Base-by-base conservation (phyloP, 2,888 invertebrate species). In the Sesia apiformis region DNA sequence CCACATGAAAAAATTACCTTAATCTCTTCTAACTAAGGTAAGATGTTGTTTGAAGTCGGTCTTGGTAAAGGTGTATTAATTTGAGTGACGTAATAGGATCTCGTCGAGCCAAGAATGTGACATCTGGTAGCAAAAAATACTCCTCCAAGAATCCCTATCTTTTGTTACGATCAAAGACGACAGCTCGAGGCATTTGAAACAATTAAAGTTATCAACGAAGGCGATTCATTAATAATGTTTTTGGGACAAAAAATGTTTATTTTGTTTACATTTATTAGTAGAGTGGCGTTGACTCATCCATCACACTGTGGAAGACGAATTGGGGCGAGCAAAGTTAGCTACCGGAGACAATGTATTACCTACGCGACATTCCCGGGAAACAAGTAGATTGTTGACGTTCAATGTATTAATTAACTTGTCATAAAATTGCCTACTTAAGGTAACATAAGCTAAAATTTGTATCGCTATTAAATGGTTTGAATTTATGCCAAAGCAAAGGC, bases 221-320 rank as follows among this genome's bases (percentile, higher is more conserved):
- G 61, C 64, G 66, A 72, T 78, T 82, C 81, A 83, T 87, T 84
- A 81, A 81, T 85, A 81, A 81, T 67, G 64, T 76, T 78, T 76
- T 73, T 62, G 69, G 67, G 60, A 67, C 69, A 78, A 79, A 81
- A 85, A 85, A 78, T 70, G 67, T 73, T 72, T 78, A 78, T 80
- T 85, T 86, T 88, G 88, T 88, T 88, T 87, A 88, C 85, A 80
- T 88, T 86, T 86, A 86, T 87, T 82, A 85, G 81, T 80, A 72
- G 73, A 84, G 82, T 80, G 82, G 76, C 68, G 79, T 72, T 66
- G 72, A 67, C 67, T 74, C 85, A 88, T 88, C 85, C 78, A 88
- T 88, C 87, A 86, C 76, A 70, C 53, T 60, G 70, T 66, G 65
- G 73, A 80, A 82, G 85, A 85, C 74, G 84, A 79, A 86, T 85